A percentile compares a stretch with the other conserved stretches of the same genome.
phyloP scores from a whole-genome alignment of 35 echinoderm and acorn worm genomes.

The Antedon bifida region DNA sequence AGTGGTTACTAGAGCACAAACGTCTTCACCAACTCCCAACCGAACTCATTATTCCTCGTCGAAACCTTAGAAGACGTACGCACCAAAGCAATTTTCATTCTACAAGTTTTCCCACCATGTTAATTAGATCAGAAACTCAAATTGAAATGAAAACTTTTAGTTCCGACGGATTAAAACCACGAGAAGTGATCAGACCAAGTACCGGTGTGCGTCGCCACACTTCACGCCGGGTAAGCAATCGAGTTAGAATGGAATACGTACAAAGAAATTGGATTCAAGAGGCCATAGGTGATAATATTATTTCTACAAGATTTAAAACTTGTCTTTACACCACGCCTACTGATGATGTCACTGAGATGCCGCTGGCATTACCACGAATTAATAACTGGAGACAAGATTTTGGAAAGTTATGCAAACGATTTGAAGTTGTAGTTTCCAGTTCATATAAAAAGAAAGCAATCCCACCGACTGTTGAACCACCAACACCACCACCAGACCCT shows the following conservation, averaged over 20 bases:
- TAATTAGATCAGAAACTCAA: neutral
- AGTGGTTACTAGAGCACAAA: conserved; percentile 48
- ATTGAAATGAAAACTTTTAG: too few species aligned
- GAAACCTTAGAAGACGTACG: neutral
- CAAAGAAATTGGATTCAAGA: neutral
- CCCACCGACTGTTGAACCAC: neutral
- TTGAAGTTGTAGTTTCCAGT: neutral
- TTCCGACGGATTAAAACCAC: too few species aligned
- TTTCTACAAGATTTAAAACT: neutral
- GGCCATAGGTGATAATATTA: neutral
- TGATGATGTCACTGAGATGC: neutral
- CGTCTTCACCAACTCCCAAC: neutral
- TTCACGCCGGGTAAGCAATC: neutral
- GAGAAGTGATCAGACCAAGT: too few species aligned
- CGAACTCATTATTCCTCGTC: neutral
- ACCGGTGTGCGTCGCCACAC: too few species aligned
- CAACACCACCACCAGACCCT: neutral
- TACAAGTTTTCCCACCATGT: neutral
- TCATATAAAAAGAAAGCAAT: neutral
- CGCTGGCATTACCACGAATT: neutral
- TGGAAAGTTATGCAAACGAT: neutral
- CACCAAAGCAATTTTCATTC: neutral
- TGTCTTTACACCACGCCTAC: neutral
- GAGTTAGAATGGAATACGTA: neutral
- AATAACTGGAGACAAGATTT: neutral